A percentile compares a stretch with the other conserved stretches of the same genome.
phyloP scores from a whole-genome alignment of 2,797 vertebrate species.

The Ctenopoma multispine region DNA sequence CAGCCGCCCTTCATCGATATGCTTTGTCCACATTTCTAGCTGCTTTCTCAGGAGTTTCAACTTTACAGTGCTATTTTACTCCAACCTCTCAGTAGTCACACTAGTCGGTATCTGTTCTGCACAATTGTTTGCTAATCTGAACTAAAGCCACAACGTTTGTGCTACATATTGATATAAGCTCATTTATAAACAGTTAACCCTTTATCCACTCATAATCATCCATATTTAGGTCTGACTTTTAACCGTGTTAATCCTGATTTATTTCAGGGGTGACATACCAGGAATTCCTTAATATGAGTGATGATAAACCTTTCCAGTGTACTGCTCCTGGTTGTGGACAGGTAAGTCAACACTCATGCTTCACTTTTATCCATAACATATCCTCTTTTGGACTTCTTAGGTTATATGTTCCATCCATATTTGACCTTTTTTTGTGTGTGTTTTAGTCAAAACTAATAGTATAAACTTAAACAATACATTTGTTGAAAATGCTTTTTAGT shows the following conservation, averaged over 20 bases:
- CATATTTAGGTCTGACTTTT: background rate
- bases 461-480: no score
- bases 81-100: background rate
- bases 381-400: no score
- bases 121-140: background rate
- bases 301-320: constrained; percentile 99
- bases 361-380: no score
- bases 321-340: constrained; percentile 99
- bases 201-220: no score
- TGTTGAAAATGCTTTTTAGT: no score
- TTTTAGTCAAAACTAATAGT: no score
- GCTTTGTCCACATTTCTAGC: constrained; percentile 64
- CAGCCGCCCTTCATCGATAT: constrained; percentile 66
- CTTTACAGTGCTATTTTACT: background rate
- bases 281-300: constrained; percentile 99
- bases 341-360: constrained; percentile 79
- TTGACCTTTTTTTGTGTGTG: no score
- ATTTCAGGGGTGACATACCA: constrained; percentile 87
- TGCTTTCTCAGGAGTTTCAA: constrained; percentile 9
- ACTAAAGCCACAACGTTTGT: background rate
- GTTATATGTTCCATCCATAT: no score
- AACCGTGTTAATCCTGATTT: constrained; percentile 32
- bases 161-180: background rate
- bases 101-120: background rate
- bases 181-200: background rate